Evolutionary conservation across 2,888 invertebrate genomes (phyloP), one percentile per base, ranked within the genome.

Genomic region (Lasius fuliginosus): DNA sequence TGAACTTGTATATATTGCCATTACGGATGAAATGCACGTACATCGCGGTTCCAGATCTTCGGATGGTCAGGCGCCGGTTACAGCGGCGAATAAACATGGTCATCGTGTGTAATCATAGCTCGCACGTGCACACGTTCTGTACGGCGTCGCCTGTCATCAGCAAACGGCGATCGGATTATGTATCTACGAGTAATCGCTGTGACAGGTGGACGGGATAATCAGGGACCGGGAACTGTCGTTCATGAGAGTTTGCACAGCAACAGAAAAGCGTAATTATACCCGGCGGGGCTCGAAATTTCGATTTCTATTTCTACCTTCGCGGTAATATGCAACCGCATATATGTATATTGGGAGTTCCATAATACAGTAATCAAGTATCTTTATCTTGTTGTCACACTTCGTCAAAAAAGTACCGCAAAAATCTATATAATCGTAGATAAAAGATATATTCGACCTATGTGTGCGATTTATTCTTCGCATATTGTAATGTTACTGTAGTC

Each of bases 161-260:
- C 90, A 87, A 90, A 87, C 86, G 86, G 75, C 90, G 89, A 90
- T 90, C 90, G 88, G 90, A 90, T 90, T 90, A 90, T 88, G 85
- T 82, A 84, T 84, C 86, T 88, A 86, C 83, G 89, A 90, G 84
- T 89, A 90, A 89, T 90, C 89, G 84, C 85, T 85, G 84, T 90
- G 89, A 90, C 90, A 89, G 88, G 79, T 87, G 90, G 87, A 65
- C 85, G 88, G 87, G 85, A 88, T 89, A 90, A 90, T 90, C 86
- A 82, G 69, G 85, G 77, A 56, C 84, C 84, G 81, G 82, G 73
- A 84, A 67, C 87, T 77, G 89, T 89, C 87, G 83, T 82, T 79
- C 84, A 69, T 67, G 85, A 42, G 87, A 40, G 77, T 82, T 87
- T 74, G 36, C 40, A 76, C 60, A 56, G 49, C 36, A 68, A 49